These are phyloP conservation scores for Tympanoctomys barrerae DNA, from an alignment of 2,797 vertebrate species.

Conservation along the genomic window DNA sequence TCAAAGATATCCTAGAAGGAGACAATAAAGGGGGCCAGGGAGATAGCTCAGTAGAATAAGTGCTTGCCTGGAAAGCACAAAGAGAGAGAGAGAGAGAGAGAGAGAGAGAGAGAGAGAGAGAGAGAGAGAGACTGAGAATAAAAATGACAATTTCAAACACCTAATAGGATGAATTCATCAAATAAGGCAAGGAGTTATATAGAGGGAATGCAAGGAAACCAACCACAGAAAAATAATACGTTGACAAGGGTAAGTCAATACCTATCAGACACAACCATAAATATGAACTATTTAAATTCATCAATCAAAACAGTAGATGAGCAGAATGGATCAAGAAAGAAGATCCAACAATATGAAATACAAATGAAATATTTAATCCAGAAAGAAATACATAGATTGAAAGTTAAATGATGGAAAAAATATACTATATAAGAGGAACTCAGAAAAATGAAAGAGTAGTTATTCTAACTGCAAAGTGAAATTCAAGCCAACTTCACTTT, in stretches of 20 bases:
- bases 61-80: too few species aligned
- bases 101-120: too few species aligned
- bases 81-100: too few species aligned
- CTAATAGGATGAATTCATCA: background rate
- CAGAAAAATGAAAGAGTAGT: background rate
- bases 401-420: background rate
- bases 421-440: background rate
- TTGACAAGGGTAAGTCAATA: background rate
- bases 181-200: background rate
- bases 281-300: background rate
- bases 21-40: too few species aligned
- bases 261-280: background rate
- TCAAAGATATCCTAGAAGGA: too few species aligned
- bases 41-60: too few species aligned
- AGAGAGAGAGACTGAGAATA: too few species aligned
- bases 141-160: too few species aligned
- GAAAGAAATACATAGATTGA: background rate
- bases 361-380: background rate
- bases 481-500: background rate
- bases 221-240: background rate
- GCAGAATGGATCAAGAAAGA: too few species aligned
- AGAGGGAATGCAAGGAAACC: background rate
- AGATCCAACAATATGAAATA: too few species aligned
- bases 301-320: too few species aligned
- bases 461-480: background rate